These are phyloP conservation scores for Pterostichus madidus DNA, from an alignment of 2,888 invertebrate species.

Conservation along the genomic window DNA sequence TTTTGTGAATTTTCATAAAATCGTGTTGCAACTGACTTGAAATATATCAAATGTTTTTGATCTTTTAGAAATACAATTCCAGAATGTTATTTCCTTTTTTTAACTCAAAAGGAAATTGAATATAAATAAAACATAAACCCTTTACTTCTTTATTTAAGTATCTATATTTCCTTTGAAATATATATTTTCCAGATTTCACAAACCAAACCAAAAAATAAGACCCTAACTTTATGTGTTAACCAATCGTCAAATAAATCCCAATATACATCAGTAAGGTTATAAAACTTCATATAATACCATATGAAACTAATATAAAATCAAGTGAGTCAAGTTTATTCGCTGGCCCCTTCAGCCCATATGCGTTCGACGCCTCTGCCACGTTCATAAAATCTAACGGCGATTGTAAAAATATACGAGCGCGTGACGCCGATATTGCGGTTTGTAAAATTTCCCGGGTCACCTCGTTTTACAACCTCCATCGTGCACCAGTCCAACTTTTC, in stretches of 20 bases:
- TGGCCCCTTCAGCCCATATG: conserved; percentile 35
- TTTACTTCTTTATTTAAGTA: conserved; percentile 1
- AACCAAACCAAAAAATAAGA: conserved; percentile 5
- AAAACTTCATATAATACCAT: conserved; percentile 36
- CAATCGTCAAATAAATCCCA: conserved; percentile 17
- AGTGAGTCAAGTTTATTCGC: conserved; percentile 1
- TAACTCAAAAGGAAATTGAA: not conserved
- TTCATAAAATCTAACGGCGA: conserved; percentile 64
- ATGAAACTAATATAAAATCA: conserved; percentile 51
- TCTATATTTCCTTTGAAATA: not conserved
- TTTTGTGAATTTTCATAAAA: too few species aligned
- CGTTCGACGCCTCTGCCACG: conserved; percentile 53
- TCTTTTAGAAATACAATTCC: too few species aligned
- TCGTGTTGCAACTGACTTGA: too few species aligned
- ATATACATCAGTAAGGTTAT: conserved; percentile 11
- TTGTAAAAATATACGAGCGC: conserved; percentile 66
- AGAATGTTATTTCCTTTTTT: conserved; percentile 4
- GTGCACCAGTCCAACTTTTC: not conserved
- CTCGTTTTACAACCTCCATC: conserved; percentile 45
- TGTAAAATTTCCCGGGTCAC: conserved; percentile 65
- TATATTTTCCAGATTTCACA: conserved; percentile 24
- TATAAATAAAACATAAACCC: conserved; percentile 30
- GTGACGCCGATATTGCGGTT: conserved; percentile 63
- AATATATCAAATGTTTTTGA: too few species aligned
- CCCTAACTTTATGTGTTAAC: conserved; percentile 6